Percentiles rank a stretch among this genome's conserved stretches.
These are phyloP conservation scores for Musca vetustissima DNA, from an alignment of 1,140 invertebrate genomes.

Conservation along the genomic window DNA sequence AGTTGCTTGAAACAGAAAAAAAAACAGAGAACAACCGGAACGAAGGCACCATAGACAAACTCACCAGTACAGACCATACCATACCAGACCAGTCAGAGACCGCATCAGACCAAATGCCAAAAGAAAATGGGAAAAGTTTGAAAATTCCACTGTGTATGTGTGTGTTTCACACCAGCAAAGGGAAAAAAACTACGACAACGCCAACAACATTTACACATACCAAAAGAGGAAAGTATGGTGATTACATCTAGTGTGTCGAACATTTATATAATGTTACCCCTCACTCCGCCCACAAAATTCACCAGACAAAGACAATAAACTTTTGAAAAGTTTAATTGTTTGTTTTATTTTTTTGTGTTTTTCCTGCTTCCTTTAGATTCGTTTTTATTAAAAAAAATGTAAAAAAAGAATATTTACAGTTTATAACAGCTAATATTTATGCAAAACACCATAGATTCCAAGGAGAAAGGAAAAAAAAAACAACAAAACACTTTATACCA, in stretches of 20 bases:
- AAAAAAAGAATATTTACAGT: slow-evolving; percentile 12
- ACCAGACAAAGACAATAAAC: neutral
- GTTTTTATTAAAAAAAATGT: neutral
- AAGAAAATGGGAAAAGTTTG: too few relatives aligned
- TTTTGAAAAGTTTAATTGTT: slow-evolving; percentile 21
- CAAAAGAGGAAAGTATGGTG: neutral
- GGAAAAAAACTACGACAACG: too few relatives aligned
- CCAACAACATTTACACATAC: too few relatives aligned
- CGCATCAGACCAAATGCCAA: too few relatives aligned
- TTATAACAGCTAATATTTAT: slow-evolving; percentile 21
- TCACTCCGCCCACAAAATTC: neutral
- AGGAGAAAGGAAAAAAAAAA: too few relatives aligned
- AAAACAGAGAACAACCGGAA: neutral
- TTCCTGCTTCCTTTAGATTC: neutral
- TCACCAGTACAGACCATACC: too few relatives aligned
- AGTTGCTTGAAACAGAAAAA: too few relatives aligned
- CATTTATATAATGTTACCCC: neutral
- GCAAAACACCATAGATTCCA: neutral
- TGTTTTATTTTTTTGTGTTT: too few relatives aligned
- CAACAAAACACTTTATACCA: too few relatives aligned
- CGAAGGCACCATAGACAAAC: neutral
- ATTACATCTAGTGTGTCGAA: neutral
- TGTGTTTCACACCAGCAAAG: too few relatives aligned
- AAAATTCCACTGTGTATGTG: too few relatives aligned
- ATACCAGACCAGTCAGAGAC: too few relatives aligned